Conservation (phyloP, 2,113 vertebrate species). For the Oceanodroma tethys region DNA sequence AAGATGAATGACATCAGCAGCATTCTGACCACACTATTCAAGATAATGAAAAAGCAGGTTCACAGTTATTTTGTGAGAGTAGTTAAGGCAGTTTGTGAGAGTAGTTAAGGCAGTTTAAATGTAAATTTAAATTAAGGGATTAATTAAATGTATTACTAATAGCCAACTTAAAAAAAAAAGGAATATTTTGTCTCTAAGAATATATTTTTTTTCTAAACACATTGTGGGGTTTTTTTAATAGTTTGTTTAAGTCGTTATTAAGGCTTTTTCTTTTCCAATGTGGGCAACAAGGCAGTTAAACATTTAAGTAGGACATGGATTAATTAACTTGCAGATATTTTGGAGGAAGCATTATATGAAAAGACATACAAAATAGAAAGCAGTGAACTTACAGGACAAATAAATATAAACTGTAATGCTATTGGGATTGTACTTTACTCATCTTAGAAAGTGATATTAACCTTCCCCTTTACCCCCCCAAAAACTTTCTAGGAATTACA, state of each 20-base stretch:
- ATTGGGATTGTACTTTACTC: background rate
- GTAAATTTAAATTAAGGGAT: background rate
- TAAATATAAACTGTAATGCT: background rate
- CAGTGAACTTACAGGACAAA: background rate
- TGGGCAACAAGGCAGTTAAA: background rate
- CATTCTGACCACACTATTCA: background rate
- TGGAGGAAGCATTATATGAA: background rate
- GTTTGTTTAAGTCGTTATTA: background rate
- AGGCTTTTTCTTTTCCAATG: background rate
- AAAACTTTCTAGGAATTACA: background rate
- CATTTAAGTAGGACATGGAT: background rate
- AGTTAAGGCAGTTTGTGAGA: background rate
- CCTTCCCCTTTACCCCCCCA: rapidly evolving
- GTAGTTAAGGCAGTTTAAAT: background rate
- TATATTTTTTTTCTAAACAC: background rate
- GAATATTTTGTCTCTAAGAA: background rate
- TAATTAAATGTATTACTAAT: background rate
- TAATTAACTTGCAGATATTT: background rate
- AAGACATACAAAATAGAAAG: background rate
- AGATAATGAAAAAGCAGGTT: background rate
- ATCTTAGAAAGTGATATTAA: background rate
- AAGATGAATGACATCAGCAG: background rate
- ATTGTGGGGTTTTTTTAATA: background rate
- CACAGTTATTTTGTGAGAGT: background rate
- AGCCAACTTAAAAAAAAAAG: background rate